Percentiles rank a stretch among this genome's conserved stretches.
Conservation (phyloP, 2,888 invertebrate species). For the Ernsta delagoae region DNA sequence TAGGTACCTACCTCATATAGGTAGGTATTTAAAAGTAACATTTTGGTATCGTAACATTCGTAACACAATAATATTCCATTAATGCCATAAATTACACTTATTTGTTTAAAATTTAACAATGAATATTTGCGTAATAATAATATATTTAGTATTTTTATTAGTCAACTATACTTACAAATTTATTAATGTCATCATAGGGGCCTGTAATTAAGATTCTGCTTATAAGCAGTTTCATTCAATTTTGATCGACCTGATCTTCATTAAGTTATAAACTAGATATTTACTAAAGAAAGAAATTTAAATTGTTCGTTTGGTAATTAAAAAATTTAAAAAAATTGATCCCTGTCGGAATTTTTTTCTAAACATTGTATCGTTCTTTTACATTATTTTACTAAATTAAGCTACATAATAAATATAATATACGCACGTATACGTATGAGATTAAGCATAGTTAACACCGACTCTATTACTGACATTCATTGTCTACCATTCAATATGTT, state of each 20-base stretch:
- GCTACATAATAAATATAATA: background rate
- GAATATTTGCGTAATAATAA: slow-evolving; percentile 24
- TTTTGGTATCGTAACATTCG: slow-evolving; percentile 22
- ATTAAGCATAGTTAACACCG: slow-evolving; percentile 8
- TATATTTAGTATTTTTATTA: slow-evolving; percentile 23
- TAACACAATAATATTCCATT: slow-evolving; percentile 11
- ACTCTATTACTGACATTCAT: slow-evolving; percentile 11
- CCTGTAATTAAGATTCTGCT: slow-evolving; percentile 28
- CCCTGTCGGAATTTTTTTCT: slow-evolving; percentile 10
- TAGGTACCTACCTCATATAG: no score
- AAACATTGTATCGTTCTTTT: slow-evolving; percentile 3
- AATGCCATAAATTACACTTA: slow-evolving; percentile 14
- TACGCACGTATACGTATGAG: slow-evolving; percentile 15
- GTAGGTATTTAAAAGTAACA: slow-evolving; percentile 19
- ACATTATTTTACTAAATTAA: background rate
- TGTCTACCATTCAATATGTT: slow-evolving; percentile 19
- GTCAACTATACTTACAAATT: slow-evolving; percentile 30
- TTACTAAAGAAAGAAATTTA: slow-evolving; percentile 36
- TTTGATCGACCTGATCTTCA: slow-evolving; percentile 10
- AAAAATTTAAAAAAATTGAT: slow-evolving; percentile 35
- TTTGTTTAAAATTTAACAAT: slow-evolving; percentile 26
- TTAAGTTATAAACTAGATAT: background rate
- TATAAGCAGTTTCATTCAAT: slow-evolving; percentile 8
- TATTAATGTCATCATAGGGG: slow-evolving; percentile 34
- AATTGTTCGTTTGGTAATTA: slow-evolving; percentile 20